Conservation (phyloP, 2,797 vertebrate species). For the Urophycis tenuis region DNA sequence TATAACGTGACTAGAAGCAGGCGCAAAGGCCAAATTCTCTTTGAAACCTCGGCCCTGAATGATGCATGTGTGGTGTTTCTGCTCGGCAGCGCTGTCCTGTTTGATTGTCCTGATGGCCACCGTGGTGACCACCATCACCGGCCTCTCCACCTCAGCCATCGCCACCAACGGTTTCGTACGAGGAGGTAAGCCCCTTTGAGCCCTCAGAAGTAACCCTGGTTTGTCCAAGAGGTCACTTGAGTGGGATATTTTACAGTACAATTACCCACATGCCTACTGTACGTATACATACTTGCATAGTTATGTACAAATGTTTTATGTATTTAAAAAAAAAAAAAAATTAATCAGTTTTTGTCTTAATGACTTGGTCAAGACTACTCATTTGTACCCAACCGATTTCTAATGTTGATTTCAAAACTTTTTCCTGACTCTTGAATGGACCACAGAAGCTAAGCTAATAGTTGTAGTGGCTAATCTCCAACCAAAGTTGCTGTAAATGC, state of each 20-base stretch:
- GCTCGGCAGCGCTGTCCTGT: conserved; percentile 78
- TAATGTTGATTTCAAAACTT: background rate
- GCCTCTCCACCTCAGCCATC: conserved; percentile 95
- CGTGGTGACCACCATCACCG: conserved; percentile 94
- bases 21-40: background rate
- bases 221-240: background rate
- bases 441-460: background rate
- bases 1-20: too few relatives aligned
- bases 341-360: too few relatives aligned
- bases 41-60: background rate
- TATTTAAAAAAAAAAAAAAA: too few relatives aligned
- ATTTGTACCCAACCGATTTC: background rate
- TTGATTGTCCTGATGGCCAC: conserved; percentile 89
- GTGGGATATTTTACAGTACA: background rate
- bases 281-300: too few relatives aligned
- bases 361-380: background rate
- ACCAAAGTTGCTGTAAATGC: background rate
- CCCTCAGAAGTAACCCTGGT: background rate
- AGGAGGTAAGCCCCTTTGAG: conserved; percentile 78
- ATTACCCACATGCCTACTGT: too few relatives aligned
- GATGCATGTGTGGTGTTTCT: conserved; percentile 6
- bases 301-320: too few relatives aligned
- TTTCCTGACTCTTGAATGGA: too few relatives aligned
- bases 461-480: background rate
- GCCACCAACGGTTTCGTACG: conserved; percentile 98